Conservation (phyloP, 2,797 vertebrate species). For the Morus bassanus region DNA sequence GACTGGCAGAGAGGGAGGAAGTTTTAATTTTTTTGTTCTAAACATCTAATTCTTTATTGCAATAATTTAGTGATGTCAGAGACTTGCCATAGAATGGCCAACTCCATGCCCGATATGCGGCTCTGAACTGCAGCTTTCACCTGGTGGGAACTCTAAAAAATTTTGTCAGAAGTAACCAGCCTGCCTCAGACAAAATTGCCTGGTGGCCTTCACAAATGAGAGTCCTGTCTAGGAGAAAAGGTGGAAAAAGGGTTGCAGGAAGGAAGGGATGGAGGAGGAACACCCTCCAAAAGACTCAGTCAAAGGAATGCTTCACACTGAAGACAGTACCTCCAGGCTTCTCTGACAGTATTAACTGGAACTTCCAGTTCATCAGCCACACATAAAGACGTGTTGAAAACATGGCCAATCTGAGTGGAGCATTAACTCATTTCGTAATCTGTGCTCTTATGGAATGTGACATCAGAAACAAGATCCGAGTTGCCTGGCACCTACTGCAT, state of each 20-base stretch:
- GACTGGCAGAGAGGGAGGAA: background rate
- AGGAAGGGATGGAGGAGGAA: background rate
- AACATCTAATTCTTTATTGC: background rate
- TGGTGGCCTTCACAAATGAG: background rate
- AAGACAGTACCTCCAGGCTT: background rate
- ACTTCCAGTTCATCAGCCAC: slow-evolving; percentile 21
- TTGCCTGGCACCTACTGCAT: background rate
- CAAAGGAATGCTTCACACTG: background rate
- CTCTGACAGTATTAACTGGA: slow-evolving; percentile 7
- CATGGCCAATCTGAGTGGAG: background rate
- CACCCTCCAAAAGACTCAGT: background rate
- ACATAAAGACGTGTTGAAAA: background rate
- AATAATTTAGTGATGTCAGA: background rate
- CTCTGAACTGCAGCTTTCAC: background rate
- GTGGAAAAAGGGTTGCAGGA: background rate
- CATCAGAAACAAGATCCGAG: background rate
- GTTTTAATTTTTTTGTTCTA: background rate
- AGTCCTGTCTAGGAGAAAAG: background rate
- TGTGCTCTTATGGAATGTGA: slow-evolving; percentile 1
- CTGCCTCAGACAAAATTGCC: background rate
- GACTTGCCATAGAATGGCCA: background rate
- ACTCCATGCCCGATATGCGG: background rate
- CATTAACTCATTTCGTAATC: background rate
- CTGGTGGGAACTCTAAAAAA: background rate
- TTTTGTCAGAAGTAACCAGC: background rate